These are phyloP conservation scores for Piaya cayana DNA, from an alignment of 2,113 vertebrate genomes.

Conservation along the genomic window DNA sequence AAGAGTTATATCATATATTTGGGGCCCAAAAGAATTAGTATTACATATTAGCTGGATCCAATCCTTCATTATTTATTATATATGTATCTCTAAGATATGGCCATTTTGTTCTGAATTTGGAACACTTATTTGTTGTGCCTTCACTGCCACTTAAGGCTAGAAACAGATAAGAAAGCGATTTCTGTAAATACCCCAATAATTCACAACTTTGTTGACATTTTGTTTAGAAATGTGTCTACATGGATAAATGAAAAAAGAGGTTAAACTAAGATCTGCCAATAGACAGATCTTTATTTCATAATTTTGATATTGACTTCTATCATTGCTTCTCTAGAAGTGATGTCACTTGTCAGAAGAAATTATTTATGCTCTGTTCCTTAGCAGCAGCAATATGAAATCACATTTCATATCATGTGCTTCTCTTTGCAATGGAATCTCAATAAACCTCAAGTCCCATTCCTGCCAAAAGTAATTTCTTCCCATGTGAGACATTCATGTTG, in stretches of 20 bases:
- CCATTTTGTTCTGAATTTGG: neutral
- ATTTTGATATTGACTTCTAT: neutral
- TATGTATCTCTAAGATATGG: neutral
- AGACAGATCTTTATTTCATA: neutral
- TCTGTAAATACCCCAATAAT: neutral
- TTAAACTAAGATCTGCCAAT: neutral
- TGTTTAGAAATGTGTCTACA: neutral
- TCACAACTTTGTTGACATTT: neutral
- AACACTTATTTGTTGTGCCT: neutral
- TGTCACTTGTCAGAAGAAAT: conserved; percentile 1
- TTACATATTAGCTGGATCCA: neutral
- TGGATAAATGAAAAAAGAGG: neutral
- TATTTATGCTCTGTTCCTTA: neutral
- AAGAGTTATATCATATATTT: neutral
- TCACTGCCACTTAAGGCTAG: neutral
- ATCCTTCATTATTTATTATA: neutral
- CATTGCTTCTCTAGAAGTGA: neutral
- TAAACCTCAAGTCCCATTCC: neutral
- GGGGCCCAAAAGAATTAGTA: neutral
- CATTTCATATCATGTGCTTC: neutral
- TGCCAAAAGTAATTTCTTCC: neutral
- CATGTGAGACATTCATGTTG: neutral
- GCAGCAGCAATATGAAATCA: neutral
- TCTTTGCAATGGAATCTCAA: neutral
- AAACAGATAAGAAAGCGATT: neutral